These are phyloP conservation scores for Turritopsis dohrnii DNA, from an alignment of 30 jellyfish, hydroid and myxozoan genomes.

Conservation along the genomic window DNA sequence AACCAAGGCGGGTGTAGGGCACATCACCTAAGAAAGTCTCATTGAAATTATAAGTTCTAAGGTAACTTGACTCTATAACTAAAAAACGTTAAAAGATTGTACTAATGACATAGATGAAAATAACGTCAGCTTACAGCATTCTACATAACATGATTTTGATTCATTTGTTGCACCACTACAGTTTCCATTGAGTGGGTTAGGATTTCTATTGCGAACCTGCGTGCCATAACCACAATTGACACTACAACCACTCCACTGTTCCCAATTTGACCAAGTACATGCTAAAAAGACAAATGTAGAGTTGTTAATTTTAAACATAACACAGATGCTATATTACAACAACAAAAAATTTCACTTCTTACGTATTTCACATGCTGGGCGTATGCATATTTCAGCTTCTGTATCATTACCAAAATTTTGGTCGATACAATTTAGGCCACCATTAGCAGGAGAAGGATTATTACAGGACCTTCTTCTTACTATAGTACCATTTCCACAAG, in stretches of 20 bases:
- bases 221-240: slow-evolving; percentile 68
- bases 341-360: not conserved
- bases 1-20: slow-evolving; percentile 56
- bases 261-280: slow-evolving; percentile 53
- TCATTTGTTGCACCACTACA: slow-evolving; percentile 68
- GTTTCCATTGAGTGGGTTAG: slow-evolving; percentile 53
- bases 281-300: not conserved
- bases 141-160: slow-evolving; percentile 58
- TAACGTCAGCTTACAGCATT: slow-evolving; percentile 65
- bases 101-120: too few species aligned
- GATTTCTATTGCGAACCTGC: slow-evolving; percentile 44
- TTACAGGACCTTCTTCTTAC: slow-evolving; percentile 73
- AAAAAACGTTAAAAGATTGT: not conserved
- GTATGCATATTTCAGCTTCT: slow-evolving; percentile 45
- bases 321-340: not conserved
- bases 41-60: not conserved
- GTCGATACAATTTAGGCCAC: slow-evolving; percentile 70
- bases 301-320: not conserved
- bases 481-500: slow-evolving; percentile 69
- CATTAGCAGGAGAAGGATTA: slow-evolving; percentile 83
- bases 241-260: slow-evolving; percentile 60
- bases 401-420: slow-evolving; percentile 59
- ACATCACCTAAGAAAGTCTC: slow-evolving; percentile 70
- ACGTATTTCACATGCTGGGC: not conserved
- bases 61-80: not conserved